Evolutionary conservation across 2,113 vertebrate genomes (phyloP).

Genomic region (Lucifuga dentata): DNA sequence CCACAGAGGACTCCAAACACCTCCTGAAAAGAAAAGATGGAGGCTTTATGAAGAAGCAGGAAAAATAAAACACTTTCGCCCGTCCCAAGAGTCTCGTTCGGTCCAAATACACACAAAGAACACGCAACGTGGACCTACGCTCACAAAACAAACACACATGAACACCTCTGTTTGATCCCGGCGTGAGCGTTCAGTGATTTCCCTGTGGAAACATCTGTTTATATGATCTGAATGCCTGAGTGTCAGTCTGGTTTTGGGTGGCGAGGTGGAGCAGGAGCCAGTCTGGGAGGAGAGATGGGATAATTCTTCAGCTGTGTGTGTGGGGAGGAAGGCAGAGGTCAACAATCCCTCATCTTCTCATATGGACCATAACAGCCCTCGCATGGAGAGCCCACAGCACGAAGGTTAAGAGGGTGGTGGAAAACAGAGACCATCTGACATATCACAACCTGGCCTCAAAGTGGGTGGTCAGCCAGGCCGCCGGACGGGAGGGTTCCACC

Average conservation of each 20-base stretch:
- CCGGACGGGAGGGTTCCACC: conserved; percentile 8
- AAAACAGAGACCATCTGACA: conserved; percentile 66
- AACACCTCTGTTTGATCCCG: conserved; percentile 48
- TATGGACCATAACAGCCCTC: conserved; percentile 40
- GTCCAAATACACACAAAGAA: conserved; percentile 27
- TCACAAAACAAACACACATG: conserved; percentile 6
- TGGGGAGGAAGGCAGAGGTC: conserved; percentile 38
- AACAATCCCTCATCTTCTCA: conserved; percentile 50
- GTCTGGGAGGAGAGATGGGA: conserved; percentile 10
- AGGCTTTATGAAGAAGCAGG: conserved; percentile 2
- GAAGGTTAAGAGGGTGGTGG: conserved; percentile 53
- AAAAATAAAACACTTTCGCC: conserved; percentile 22
- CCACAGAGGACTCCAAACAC: conserved; percentile 10
- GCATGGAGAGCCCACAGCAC: conserved; percentile 6
- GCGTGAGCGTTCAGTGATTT: conserved; percentile 15
- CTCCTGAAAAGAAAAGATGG: conserved; percentile 4
- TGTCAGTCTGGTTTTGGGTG: conserved; percentile 36
- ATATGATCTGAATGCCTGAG: conserved; percentile 36
- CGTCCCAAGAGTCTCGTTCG: conserved; percentile 21
- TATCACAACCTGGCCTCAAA: conserved; percentile 38
- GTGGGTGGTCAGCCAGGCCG: conserved; percentile 63
- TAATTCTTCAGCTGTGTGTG: conserved; percentile 30
- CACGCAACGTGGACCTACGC: conserved; percentile 33
- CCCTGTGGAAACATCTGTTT: conserved; percentile 66
- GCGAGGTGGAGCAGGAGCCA: conserved; percentile 28